Percentiles rank a stretch among this genome's conserved stretches.
Evolutionary conservation across 2,113 vertebrate species (phyloP).

Genomic region (Cryptomyrus ogoouensis): DNA sequence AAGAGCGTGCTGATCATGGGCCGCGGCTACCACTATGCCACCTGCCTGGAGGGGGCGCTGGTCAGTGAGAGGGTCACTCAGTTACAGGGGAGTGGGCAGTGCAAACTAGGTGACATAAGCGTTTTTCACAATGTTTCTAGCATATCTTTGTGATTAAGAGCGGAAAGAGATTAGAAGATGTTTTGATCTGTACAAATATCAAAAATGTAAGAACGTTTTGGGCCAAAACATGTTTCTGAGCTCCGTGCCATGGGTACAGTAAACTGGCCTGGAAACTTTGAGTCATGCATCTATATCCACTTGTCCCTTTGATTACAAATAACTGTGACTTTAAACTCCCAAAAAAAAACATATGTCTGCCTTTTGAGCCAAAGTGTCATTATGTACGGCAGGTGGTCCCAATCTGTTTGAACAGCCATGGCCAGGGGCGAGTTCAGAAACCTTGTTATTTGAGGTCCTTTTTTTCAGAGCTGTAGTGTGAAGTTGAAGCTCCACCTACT

Average conservation of each 20-base stretch:
- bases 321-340: background rate
- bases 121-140: background rate
- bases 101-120: background rate
- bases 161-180: background rate
- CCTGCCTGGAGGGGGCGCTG: constrained; percentile 91
- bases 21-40: constrained; percentile 92
- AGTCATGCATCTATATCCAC: background rate
- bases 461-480: background rate
- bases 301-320: background rate
- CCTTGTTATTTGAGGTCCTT: background rate
- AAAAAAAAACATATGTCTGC: background rate
- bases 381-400: background rate
- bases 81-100: background rate
- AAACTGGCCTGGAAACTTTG: background rate
- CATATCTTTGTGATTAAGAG: background rate
- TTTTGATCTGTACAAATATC: background rate
- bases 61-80: constrained; percentile 56
- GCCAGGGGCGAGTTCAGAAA: background rate
- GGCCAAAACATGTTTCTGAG: background rate
- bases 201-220: background rate
- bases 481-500: background rate
- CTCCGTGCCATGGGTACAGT: background rate
- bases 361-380: background rate
- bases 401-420: background rate
- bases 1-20: constrained; percentile 98